Evolutionary conservation across 2,888 invertebrate species (phyloP).

Genomic region (Drosophila buzzatii): DNA sequence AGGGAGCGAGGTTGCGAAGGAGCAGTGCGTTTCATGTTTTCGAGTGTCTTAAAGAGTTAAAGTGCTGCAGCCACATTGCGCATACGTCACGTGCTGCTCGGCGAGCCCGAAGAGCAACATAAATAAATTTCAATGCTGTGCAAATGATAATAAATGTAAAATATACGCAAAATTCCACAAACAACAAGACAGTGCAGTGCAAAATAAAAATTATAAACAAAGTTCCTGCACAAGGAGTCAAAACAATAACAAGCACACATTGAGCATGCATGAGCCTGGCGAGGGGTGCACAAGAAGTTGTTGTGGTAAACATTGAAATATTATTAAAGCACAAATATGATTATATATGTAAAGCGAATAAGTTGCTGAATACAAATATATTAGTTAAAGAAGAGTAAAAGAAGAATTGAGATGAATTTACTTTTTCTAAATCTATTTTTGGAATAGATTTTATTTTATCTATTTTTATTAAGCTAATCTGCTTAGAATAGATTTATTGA

Average conservation of each 20-base stretch:
- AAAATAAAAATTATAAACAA: conserved; percentile 66
- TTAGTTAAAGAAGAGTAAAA: too few species aligned
- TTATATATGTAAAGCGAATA: too few species aligned
- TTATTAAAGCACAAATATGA: too few species aligned
- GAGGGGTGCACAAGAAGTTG: conserved; percentile 30
- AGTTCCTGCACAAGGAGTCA: conserved; percentile 76
- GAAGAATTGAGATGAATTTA: too few species aligned
- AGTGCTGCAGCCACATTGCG: conserved; percentile 37
- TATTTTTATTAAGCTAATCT: too few species aligned
- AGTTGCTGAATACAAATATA: too few species aligned
- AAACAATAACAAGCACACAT: conserved; percentile 77
- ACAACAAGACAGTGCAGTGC: conserved; percentile 45
- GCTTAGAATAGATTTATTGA: too few species aligned
- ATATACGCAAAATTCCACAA: conserved; percentile 70
- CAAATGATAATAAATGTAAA: conserved; percentile 81
- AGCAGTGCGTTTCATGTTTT: conserved; percentile 5
- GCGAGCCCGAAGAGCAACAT: conserved; percentile 38
- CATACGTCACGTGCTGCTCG: conserved; percentile 64
- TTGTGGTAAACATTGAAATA: too few species aligned
- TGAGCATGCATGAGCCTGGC: conserved; percentile 33
- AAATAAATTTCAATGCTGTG: conserved; percentile 77
- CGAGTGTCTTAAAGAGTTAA: conserved; percentile 56
- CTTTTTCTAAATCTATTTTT: too few species aligned
- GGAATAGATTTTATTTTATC: too few species aligned
- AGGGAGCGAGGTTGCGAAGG: too few species aligned